A percentile compares a stretch with the other conserved stretches of the same genome.
These are phyloP conservation scores for Holothuria leucospilota DNA, from an alignment of 53 echinoderm and acorn worm genomes.

Conservation along the genomic window DNA sequence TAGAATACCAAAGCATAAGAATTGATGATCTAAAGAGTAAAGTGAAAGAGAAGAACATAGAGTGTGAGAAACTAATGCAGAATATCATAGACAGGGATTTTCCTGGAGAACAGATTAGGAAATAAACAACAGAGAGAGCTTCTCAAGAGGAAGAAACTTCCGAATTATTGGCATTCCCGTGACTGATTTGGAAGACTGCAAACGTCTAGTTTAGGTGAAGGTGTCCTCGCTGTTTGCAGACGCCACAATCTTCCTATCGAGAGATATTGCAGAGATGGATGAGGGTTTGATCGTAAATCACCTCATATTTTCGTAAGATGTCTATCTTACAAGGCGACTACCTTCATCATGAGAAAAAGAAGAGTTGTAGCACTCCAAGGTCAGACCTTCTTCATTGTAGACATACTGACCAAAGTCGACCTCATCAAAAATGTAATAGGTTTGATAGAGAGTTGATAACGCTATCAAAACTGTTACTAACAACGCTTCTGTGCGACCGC, in stretches of 20 bases:
- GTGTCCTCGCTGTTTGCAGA: background rate
- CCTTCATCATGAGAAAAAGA: background rate
- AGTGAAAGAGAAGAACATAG: background rate
- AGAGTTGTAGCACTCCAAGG: background rate
- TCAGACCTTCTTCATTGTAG: background rate
- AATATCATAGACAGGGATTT: background rate
- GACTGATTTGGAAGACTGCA: background rate
- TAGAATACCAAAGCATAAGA: background rate
- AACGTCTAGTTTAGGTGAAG: background rate
- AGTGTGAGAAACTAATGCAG: background rate
- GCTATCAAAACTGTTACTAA: too few species aligned
- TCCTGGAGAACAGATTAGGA: background rate
- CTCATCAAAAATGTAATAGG: background rate
- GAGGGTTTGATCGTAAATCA: background rate
- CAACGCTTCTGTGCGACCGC: too few species aligned
- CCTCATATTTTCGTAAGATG: background rate
- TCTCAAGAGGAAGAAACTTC: background rate
- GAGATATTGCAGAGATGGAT: background rate
- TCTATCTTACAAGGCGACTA: constrained; percentile 13
- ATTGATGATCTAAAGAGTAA: background rate
- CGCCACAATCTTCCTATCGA: background rate
- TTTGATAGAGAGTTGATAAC: too few species aligned
- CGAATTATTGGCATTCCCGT: background rate
- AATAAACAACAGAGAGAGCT: background rate
- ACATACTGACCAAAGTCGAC: background rate